Evolutionary conservation across 2,113 vertebrate genomes (phyloP).

Genomic region (Dicerorhinus sumatrensis): DNA sequence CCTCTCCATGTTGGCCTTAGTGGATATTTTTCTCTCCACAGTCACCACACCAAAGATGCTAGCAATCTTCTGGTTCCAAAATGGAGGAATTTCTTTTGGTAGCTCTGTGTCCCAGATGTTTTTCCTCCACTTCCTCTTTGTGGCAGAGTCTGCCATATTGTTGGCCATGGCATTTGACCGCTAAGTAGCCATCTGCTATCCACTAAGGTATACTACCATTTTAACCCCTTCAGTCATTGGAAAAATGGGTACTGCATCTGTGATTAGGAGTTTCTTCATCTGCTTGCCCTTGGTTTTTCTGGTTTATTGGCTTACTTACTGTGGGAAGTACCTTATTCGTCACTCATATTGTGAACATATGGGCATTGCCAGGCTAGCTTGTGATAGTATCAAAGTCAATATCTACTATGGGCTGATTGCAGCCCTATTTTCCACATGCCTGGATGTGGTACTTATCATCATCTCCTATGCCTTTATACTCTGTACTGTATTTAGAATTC

Average conservation of each 20-base stretch:
- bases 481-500: conserved; percentile 49
- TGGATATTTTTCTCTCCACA: conserved; percentile 53
- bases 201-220: conserved; percentile 40
- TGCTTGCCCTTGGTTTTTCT: conserved; percentile 58
- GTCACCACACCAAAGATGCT: conserved; percentile 59
- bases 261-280: conserved; percentile 58
- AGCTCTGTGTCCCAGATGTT: conserved; percentile 74
- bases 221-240: background rate
- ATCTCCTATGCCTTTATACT: conserved; percentile 63
- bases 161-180: conserved; percentile 41
- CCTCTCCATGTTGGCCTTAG: conserved; percentile 49
- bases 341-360: conserved; percentile 80
- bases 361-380: conserved; percentile 68
- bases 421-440: conserved; percentile 13
- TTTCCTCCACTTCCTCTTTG: conserved; percentile 74
- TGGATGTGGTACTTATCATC: conserved; percentile 54
- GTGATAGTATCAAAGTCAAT: conserved; percentile 64
- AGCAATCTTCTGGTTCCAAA: conserved; percentile 69
- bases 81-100: conserved; percentile 63
- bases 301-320: conserved; percentile 55
- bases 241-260: conserved; percentile 29
- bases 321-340: conserved; percentile 21
- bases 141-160: conserved; percentile 68
- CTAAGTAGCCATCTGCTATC: conserved; percentile 57
- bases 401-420: conserved; percentile 64